A percentile compares a stretch with the other conserved stretches of the same genome.
Conservation (phyloP, 2,113 vertebrate genomes). For the Danio rerio region DNA sequence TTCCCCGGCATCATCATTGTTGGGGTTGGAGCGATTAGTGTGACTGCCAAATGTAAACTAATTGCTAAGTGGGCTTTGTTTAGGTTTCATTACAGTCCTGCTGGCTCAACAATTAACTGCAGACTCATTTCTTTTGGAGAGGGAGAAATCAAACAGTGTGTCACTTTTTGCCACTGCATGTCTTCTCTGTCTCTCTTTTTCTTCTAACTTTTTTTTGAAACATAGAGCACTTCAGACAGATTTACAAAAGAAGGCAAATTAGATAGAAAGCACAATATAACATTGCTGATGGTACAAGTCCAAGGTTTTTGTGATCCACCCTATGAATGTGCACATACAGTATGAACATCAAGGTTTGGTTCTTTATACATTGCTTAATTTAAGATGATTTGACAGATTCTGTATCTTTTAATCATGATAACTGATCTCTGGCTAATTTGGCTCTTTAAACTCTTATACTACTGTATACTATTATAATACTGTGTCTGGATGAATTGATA, state of each 20-base stretch:
- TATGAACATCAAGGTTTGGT: too few species aligned
- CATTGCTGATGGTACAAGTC: too few species aligned
- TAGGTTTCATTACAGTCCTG: constrained; percentile 38
- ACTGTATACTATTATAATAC: too few species aligned
- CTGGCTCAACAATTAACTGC: constrained; percentile 33
- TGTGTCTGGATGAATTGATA: too few species aligned
- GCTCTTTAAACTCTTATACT: too few species aligned
- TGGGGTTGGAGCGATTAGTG: constrained; percentile 6
- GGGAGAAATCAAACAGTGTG: constrained; percentile 12
- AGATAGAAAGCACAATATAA: too few species aligned
- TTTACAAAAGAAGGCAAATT: background rate
- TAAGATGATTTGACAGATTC: too few species aligned
- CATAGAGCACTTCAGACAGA: background rate
- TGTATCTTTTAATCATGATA: too few species aligned
- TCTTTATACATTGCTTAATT: too few species aligned
- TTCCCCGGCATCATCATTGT: background rate
- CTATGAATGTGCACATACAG: too few species aligned
- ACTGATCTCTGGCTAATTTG: too few species aligned
- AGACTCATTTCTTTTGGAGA: constrained; percentile 11
- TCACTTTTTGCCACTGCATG: constrained; percentile 12
- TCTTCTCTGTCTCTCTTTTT: background rate
- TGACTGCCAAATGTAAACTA: constrained; percentile 35
- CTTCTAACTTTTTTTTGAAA: background rate
- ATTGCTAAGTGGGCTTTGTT: constrained; percentile 43
- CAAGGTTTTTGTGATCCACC: too few species aligned